Evolutionary conservation across 2,888 invertebrate species (phyloP).

Genomic region (Ochropacha duplaris): DNA sequence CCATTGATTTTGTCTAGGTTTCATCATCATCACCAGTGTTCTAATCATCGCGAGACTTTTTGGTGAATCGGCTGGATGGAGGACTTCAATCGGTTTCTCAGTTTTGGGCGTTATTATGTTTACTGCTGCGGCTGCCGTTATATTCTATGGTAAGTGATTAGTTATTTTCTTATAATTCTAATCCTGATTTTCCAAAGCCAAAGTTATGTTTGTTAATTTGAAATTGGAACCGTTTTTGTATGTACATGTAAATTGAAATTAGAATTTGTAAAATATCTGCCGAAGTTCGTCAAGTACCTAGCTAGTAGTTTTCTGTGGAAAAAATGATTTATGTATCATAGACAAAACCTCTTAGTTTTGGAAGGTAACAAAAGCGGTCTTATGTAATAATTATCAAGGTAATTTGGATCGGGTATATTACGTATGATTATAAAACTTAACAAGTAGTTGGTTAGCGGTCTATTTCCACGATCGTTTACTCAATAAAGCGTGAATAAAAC

Average conservation of each 20-base stretch:
- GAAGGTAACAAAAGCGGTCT: neutral
- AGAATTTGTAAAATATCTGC: neutral
- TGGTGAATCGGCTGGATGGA: slow-evolving; percentile 85
- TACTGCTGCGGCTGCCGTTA: slow-evolving; percentile 85
- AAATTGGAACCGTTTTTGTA: neutral
- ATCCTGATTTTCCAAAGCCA: neutral
- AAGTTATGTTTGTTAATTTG: neutral
- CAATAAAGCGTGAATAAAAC: slow-evolving; percentile 28
- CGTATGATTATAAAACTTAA: slow-evolving; percentile 5
- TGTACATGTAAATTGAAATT: neutral
- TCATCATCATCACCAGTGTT: slow-evolving; percentile 85
- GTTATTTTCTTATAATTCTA: slow-evolving; percentile 16
- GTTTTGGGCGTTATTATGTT: slow-evolving; percentile 84
- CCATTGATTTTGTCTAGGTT: slow-evolving; percentile 63
- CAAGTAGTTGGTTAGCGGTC: slow-evolving; percentile 11
- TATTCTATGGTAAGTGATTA: slow-evolving; percentile 82
- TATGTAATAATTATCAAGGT: neutral
- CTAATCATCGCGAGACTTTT: slow-evolving; percentile 83
- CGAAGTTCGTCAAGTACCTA: too few relatives aligned
- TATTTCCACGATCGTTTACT: slow-evolving; percentile 19
- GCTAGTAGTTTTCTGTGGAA: too few relatives aligned
- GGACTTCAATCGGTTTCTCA: slow-evolving; percentile 85
- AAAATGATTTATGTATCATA: neutral
- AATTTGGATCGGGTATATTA: neutral
- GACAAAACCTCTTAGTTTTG: neutral